phyloP scores from a whole-genome alignment of 1,140 invertebrate genomes.

The Euglossa dilemma region DNA sequence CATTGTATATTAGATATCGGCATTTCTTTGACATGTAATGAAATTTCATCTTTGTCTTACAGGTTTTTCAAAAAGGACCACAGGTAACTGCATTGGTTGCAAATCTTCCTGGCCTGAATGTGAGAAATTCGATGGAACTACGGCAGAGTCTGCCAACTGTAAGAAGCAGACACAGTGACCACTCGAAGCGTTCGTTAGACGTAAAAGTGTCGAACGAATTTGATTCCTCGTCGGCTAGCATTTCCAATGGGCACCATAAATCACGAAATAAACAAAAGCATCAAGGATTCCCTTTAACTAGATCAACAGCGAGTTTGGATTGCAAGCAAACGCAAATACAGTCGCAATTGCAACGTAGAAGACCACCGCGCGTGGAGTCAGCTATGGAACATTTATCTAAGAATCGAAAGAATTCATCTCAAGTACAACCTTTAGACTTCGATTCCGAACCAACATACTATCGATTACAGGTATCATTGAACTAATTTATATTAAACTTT shows the following conservation, averaged over 20 bases:
- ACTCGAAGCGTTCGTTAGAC: constrained; percentile 61
- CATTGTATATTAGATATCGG: not conserved
- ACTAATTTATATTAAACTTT: not conserved
- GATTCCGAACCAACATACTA: constrained; percentile 81
- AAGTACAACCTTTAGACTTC: constrained; percentile 75
- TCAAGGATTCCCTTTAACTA: constrained; percentile 69
- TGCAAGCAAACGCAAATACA: constrained; percentile 71
- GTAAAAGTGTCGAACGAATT: constrained; percentile 67
- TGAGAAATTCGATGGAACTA: constrained; percentile 74
- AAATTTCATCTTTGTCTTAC: not conserved
- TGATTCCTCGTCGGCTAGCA: constrained; percentile 73
- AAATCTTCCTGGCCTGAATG: constrained; percentile 84
- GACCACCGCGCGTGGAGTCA: constrained; percentile 68
- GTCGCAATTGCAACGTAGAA: constrained; percentile 66
- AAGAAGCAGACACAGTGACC: constrained; percentile 70
- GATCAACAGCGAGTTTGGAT: constrained; percentile 77
- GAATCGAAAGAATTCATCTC: constrained; percentile 64
- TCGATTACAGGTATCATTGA: constrained; percentile 72
- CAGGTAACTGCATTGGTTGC: constrained; percentile 83
- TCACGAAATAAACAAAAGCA: constrained; percentile 69
- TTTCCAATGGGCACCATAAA: constrained; percentile 71
- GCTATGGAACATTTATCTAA: constrained; percentile 75
- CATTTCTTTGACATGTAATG: not conserved
- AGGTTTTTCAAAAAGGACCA: constrained; percentile 86
- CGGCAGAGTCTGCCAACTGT: constrained; percentile 76